Base-by-base conservation (phyloP, 2,888 invertebrate genomes). In the Scelioninae gen. 1 region DNA sequence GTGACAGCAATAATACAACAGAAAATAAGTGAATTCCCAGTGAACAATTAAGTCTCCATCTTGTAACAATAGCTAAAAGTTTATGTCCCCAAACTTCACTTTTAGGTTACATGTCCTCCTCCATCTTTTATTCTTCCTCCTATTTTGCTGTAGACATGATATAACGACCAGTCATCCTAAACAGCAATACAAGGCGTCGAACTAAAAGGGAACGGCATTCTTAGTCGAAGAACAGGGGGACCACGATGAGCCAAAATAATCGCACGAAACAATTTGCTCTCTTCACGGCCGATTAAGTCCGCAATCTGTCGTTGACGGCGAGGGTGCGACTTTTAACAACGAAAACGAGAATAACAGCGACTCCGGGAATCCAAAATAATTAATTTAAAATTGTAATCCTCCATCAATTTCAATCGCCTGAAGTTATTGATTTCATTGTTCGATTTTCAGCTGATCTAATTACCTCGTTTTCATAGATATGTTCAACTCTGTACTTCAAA, bases 271-370 rank as follows among this genome's bases (percentile, higher is more conserved):
- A 90, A 91, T 92, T 92, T 89, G 89, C 88, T 90, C 88, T 89
- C 88, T 91, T 92, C 90, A 91, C 90, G 89, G 87, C 89, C 91
- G 92, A 92, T 92, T 91, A 90, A 89, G 84, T 86, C 84, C 72
- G 88, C 90, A 89, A 91, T 91, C 90, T 85, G 84, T 82, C 79
- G 69, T 66, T 79, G 82, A 71, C 66, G 49, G 53, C 49, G 68
- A 83, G 82, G 84, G 85, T 76, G 83, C 69, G 81, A 85, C 74
- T 66, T 56, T 16, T 63, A 43, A 62, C 49, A 45, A 58, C 65
- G 68, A 40, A 13, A 62, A 32, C 32, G 10, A 43, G 53, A 38
- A 56, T 56, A 43, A 65, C 76, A 75, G 65, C 58, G 65, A 23
- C 9, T 9, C 5, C 45, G 45, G 15, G 5, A 45, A 15, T 40